These are phyloP conservation scores for Anneissia japonica DNA, from an alignment of 35 echinoderm and acorn worm species.

Conservation along the genomic window DNA sequence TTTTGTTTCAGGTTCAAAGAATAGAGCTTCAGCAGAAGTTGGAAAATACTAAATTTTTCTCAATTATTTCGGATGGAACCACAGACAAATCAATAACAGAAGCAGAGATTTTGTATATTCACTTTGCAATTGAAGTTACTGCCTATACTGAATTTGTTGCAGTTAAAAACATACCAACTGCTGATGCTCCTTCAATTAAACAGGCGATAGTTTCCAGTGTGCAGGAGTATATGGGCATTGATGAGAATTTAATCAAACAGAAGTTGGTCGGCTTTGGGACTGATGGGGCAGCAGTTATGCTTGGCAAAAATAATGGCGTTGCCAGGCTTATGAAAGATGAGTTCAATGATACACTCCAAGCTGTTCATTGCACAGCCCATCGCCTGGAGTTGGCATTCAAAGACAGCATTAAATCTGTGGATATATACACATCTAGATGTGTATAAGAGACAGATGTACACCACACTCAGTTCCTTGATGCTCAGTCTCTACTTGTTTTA, in stretches of 20 bases:
- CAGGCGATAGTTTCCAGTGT: neutral
- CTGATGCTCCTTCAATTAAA: constrained; percentile 27
- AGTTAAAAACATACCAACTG: neutral
- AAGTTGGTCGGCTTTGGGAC: constrained; percentile 23
- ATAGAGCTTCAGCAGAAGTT: neutral
- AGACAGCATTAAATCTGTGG: neutral
- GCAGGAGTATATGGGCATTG: neutral
- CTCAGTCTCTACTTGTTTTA: neutral
- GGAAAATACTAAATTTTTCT: constrained; percentile 18
- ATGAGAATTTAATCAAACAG: neutral
- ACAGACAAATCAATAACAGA: neutral
- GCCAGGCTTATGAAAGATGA: neutral
- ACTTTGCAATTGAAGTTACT: neutral
- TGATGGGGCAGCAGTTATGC: constrained; percentile 9
- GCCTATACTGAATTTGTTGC: constrained; percentile 11
- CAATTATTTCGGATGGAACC: constrained; percentile 24
- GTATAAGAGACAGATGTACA: neutral
- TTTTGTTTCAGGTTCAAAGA: constrained; percentile 15
- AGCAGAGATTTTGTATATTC: constrained; percentile 26
- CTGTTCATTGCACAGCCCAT: constrained; percentile 32
- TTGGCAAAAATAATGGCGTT: neutral
- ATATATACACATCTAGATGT: neutral
- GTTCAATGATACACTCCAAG: constrained; percentile 10
- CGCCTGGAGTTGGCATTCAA: neutral
- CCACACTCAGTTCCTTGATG: neutral